These are phyloP conservation scores for Alethe castanea DNA, from an alignment of 2,113 vertebrate genomes.

Conservation along the genomic window DNA sequence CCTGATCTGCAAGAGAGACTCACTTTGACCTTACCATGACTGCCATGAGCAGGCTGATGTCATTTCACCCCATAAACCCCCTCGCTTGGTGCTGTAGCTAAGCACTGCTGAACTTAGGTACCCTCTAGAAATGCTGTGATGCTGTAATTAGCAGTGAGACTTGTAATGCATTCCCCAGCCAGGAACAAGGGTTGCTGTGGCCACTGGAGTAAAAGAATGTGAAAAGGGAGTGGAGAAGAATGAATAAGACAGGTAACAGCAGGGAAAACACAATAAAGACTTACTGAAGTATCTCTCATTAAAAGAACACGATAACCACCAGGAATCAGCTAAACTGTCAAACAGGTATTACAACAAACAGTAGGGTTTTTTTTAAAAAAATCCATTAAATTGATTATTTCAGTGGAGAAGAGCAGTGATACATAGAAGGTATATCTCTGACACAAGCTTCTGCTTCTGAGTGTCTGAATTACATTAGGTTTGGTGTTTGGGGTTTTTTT, in stretches of 20 bases:
- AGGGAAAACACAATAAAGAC: neutral
- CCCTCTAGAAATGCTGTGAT: neutral
- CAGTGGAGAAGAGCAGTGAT: neutral
- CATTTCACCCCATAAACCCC: neutral
- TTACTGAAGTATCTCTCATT: neutral
- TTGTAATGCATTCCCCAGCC: neutral
- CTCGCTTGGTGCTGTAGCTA: neutral
- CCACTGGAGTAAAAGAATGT: neutral
- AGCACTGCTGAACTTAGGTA: neutral
- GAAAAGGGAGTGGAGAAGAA: neutral
- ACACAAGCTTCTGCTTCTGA: neutral
- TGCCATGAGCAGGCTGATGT: neutral
- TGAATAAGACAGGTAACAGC: conserved; percentile 13
- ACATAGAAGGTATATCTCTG: neutral
- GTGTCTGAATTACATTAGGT: neutral
- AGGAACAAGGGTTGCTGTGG: conserved; percentile 41
- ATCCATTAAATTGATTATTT: neutral
- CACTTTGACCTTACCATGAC: neutral
- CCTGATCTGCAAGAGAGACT: neutral
- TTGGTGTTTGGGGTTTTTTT: neutral
- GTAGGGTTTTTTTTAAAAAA: neutral
- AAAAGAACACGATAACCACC: neutral
- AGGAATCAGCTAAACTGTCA: conserved; percentile 25
- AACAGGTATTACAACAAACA: neutral
- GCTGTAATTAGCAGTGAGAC: conserved; percentile 23